These are phyloP conservation scores for Dicaeum eximium DNA, from an alignment of 2,113 vertebrate genomes.

Conservation along the genomic window DNA sequence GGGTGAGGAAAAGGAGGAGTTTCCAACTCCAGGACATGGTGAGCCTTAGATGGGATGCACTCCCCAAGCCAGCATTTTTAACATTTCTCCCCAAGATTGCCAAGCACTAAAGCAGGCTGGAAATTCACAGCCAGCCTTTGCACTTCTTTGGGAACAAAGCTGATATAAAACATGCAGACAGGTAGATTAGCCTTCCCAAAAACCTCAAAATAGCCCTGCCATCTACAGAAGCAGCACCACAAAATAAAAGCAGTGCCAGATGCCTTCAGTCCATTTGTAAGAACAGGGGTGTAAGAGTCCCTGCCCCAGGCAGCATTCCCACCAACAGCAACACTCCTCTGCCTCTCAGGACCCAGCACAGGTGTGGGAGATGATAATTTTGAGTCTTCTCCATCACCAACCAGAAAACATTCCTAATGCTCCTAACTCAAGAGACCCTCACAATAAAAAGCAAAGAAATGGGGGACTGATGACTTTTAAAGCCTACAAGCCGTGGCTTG, in stretches of 20 bases:
- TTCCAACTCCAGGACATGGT: neutral
- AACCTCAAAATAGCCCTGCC: neutral
- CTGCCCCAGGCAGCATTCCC: neutral
- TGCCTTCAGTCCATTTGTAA: neutral
- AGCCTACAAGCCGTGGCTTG: neutral
- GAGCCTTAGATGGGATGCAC: neutral
- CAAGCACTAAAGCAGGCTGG: neutral
- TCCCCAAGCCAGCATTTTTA: neutral
- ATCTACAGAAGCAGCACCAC: neutral
- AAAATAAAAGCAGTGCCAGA: neutral
- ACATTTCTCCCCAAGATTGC: neutral
- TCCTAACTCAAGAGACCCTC: neutral
- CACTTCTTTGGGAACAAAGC: neutral
- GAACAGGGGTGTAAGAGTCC: neutral
- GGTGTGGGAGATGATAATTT: neutral
- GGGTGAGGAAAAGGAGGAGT: neutral
- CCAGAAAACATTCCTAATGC: neutral
- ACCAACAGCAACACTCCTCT: neutral
- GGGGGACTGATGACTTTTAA: neutral
- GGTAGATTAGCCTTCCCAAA: neutral
- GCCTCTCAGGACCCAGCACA: neutral
- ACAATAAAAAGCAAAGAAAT: neutral
- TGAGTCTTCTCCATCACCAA: neutral
- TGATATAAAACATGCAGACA: neutral
- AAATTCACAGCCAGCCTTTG: neutral